Percentiles rank a stretch among this genome's conserved stretches.
phyloP scores from a whole-genome alignment of 2,113 vertebrate genomes.

The Pedetes capensis region DNA sequence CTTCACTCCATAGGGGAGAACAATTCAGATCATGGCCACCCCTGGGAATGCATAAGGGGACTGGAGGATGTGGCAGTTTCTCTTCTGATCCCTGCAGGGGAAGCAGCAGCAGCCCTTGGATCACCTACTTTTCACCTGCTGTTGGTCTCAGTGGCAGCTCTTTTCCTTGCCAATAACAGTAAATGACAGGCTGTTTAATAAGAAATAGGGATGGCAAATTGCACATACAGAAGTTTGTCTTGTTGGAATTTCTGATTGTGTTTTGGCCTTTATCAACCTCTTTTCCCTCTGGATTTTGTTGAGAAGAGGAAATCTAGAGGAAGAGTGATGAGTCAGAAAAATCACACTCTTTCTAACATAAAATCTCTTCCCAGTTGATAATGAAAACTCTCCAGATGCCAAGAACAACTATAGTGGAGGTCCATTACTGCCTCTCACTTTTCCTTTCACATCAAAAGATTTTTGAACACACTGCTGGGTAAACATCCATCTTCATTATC shows the following conservation, averaged over 20 bases:
- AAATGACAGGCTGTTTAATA: constrained; percentile 46
- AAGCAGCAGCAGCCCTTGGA: constrained; percentile 56
- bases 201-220: background rate
- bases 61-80: background rate
- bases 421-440: background rate
- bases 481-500: background rate
- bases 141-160: constrained; percentile 57
- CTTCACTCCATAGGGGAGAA: background rate
- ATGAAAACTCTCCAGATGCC: background rate
- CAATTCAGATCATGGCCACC: background rate
- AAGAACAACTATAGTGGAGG: background rate
- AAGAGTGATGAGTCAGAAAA: background rate
- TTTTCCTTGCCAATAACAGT: constrained; percentile 54
- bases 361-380: background rate
- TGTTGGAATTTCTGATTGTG: constrained; percentile 15
- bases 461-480: background rate
- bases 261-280: background rate
- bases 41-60: constrained; percentile 3
- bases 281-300: background rate
- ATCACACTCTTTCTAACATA: background rate
- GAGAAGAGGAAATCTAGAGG: background rate
- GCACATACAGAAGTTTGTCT: background rate
- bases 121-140: constrained; percentile 40
- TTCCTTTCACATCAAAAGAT: background rate
- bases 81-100: constrained; percentile 61